Evolutionary conservation across 2,113 vertebrate species (phyloP), one percentile per base, ranked within the genome.

Genomic region (Leptobrachium leishanense): DNA sequence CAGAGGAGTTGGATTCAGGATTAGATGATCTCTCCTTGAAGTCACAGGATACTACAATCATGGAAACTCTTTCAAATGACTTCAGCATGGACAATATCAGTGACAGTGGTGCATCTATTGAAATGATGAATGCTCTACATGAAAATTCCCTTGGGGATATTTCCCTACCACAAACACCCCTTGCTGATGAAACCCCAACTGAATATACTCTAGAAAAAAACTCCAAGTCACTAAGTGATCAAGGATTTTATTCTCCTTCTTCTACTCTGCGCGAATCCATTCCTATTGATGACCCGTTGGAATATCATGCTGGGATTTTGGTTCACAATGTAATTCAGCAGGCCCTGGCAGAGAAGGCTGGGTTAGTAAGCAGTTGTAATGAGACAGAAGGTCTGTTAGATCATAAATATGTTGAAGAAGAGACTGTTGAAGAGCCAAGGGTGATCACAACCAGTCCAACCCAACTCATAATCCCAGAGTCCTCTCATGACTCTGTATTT

Each of bases 1-100:
- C 91, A 11, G 96, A 99, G 55, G 98, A 99, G 86, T 93, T 95
- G 0, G 96, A 98, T 88, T 99, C 97, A 0, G 98, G 97, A 64
- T 87, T 99, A 84, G 97, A 99, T 81, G 96, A 98, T 59, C 72
- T 97, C 73, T 98, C 97, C 0, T 87, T 98, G 72, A 93, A 95
- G 82, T 98, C 96, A 79, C 96, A 98, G 91, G 97, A 98, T 82
- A 98, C 96, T 3, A 95, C 96, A 0, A 83, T 95, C 42, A 85
- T 95, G 84, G 94, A 95, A 86, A 94, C 93, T 2, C 89, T 95
- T 81, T 95, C 93, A 82, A 95, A 95, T 82, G 94, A 95, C 76
- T 96, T 97, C 68, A 97, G 96, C 87, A 93, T 96, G 94, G 97
- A 98, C 85, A 98, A 95, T 68, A 87, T 98, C 71, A 98, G 96